Base-by-base conservation (phyloP, 1,140 invertebrate genomes). In the Cydia strobilella region DNA sequence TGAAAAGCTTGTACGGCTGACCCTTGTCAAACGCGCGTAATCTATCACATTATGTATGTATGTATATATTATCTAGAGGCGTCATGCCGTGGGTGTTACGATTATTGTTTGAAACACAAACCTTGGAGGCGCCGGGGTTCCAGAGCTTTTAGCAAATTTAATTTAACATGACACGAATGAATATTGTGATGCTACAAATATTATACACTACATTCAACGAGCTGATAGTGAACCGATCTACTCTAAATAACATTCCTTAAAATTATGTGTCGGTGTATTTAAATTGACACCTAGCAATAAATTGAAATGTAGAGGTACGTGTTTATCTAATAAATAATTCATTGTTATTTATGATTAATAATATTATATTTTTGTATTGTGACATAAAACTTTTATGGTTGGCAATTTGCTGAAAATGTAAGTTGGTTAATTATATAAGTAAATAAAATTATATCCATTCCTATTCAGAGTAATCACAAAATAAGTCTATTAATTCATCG, bases 21-120 rank as follows among this genome's bases (percentile, higher is more conserved):
- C 65, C 65, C 65, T 69, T 69, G 65, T 69, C 65, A 69, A 35
- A 69, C 65, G 31, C 65, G 6, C 31, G 65, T 69, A 69, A 69
- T 69, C 65, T 69, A 69, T 69, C 65, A 69, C 65, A 69, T 69
- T 69, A 69, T 35, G 65, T 42, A 69, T 31, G 10, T 51, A 51
- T 4, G 0, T 3, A 12, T 51, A 51, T 15, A 45, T 45, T 45
- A 45, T 45, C 42, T 45, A 66, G 3, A 66, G 63, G 31, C 65
- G n/a, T 10, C 13, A 10, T 3, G 7, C 6, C 15, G 18, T 20
- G 9, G 54, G 54, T 59, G 18, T 59, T 59, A 59, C 54, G 54
- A 59, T 59, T 59, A 59, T 59, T 59, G 54, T 59, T 45, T 59
- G 54, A 59, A 59, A 59, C 54, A 59, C 20, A 59, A 59, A 7